Evolutionary conservation across 2,888 invertebrate species (phyloP).

Genomic region (Dilophus febrilis): DNA sequence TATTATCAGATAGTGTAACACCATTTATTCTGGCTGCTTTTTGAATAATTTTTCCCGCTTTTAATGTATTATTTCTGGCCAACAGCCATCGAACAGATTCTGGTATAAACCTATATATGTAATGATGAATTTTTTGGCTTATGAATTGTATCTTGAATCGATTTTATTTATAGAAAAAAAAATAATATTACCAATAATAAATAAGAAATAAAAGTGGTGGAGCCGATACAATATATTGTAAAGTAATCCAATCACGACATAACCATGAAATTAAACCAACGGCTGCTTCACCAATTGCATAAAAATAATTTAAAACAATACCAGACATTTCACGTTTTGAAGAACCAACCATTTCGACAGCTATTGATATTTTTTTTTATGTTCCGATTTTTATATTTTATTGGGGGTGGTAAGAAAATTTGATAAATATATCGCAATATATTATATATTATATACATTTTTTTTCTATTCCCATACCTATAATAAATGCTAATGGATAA

Average conservation of each 20-base stretch:
- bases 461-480: too few relatives aligned
- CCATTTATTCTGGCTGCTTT: constrained; percentile 39
- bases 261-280: constrained; percentile 41
- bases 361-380: too few relatives aligned
- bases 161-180: too few relatives aligned
- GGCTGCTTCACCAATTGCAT: constrained; percentile 43
- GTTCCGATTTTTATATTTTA: too few relatives aligned
- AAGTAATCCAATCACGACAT: constrained; percentile 38
- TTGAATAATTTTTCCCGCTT: constrained; percentile 36
- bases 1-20: constrained; percentile 29
- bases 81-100: constrained; percentile 50
- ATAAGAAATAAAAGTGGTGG: constrained; percentile 40
- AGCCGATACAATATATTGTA: constrained; percentile 39
- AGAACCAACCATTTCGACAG: constrained; percentile 47
- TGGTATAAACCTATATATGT: constrained; percentile 27
- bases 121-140: too few relatives aligned
- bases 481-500: constrained; percentile 41
- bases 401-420: too few relatives aligned
- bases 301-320: constrained; percentile 43
- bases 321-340: constrained; percentile 42
- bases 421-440: too few relatives aligned
- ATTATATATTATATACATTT: too few relatives aligned
- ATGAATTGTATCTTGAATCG: too few relatives aligned
- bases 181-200: constrained; percentile 45
- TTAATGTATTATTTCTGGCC: constrained; percentile 34